Evolutionary conservation across 2,113 vertebrate species (phyloP), one percentile per base, ranked within the genome.

Genomic region (Psettodes erumei): DNA sequence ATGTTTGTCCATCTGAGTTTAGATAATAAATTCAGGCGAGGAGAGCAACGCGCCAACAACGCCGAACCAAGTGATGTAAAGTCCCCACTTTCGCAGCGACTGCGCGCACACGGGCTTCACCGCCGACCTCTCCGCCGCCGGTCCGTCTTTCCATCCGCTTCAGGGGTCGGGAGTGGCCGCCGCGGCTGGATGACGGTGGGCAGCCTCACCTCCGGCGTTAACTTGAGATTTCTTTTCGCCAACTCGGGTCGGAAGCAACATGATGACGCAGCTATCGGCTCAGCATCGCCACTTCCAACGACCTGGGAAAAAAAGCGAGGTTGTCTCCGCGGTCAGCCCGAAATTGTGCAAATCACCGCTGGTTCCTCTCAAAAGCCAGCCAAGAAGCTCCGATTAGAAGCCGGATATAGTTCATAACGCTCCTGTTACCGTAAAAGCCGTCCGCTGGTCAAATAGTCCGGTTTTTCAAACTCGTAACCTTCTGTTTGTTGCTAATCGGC

Each of bases 391-490:
- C 42, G 45, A 6, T 51, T 56, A 76, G 33, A 69, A 64, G 70
- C 66, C 35, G 50, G 66, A 56, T 69, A 75, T 67, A 69, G 63
- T 80, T 87, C 37, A 35, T 23, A 19, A 64, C 42, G 30, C 28
- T 79, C 69, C 42, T 1, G 58, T n/a, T 51, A 28, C 74, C 65
- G 43, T 25, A 79, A 88, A 81, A 19, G 74, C 79, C 63, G 69
- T 75, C 84, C 77, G 63, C 81, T 45, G 72, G 70, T 72, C 51
- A 85, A 84, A 92, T 83, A 86, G 61, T 91, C 90, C 75, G 86
- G 80, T 85, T 80, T 78, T 81, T 89, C 88, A 86, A 93, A 94
- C 93, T 95, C 94, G 93, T 93, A 93, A 93, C 92, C 94, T 93
- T 94, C 93, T 93, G 92, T 88, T 94, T 93, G 91, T 91, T 89